Evolutionary conservation across 2,888 invertebrate genomes (phyloP).

Genomic region (Mythimna vitellina): DNA sequence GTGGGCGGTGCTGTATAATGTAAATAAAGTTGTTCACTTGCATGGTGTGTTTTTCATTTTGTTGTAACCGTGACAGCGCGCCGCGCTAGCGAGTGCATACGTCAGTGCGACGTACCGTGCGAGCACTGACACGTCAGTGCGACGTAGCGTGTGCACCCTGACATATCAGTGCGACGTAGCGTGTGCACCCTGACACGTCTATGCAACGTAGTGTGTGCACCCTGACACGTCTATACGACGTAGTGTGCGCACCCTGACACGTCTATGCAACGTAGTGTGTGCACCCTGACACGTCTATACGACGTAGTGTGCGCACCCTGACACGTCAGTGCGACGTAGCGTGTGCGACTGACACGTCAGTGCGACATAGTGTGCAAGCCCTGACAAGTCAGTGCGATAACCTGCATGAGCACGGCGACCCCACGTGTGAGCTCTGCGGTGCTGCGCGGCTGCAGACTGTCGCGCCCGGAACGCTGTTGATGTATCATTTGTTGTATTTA

Average conservation of each 20-base stretch:
- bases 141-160: background rate
- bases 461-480: background rate
- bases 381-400: too few relatives aligned
- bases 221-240: too few relatives aligned
- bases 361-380: too few relatives aligned
- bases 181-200: background rate
- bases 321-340: background rate
- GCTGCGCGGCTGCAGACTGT: too few relatives aligned
- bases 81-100: background rate
- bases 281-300: background rate
- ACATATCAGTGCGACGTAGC: background rate
- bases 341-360: background rate
- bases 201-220: too few relatives aligned
- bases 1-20: constrained; percentile 51
- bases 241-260: background rate
- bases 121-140: background rate
- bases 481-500: background rate
- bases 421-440: too few relatives aligned
- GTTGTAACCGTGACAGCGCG: constrained; percentile 15
- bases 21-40: constrained; percentile 64
- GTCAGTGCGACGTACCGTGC: background rate
- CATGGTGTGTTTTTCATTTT: constrained; percentile 73
- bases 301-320: background rate
- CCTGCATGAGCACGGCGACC: too few relatives aligned
- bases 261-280: background rate